These are phyloP conservation scores for Grammomys dolichurus DNA, from an alignment of 2,113 vertebrate species.

Conservation along the genomic window DNA sequence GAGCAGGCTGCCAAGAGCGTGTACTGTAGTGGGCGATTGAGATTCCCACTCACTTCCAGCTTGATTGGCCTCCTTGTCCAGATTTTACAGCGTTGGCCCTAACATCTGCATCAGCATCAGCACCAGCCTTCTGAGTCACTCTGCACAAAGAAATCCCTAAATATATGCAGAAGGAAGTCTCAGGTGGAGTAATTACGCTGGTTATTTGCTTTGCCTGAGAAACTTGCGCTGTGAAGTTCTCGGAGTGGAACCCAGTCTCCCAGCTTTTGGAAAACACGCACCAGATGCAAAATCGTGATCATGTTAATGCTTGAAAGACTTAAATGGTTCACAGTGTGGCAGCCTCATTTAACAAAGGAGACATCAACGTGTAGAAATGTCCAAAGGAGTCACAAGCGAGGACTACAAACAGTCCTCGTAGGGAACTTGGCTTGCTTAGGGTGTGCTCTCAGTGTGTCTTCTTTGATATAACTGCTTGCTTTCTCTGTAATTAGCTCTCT, in stretches of 20 bases:
- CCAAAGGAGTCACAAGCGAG: not conserved
- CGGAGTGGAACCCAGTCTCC: not conserved
- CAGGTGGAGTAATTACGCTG: not conserved
- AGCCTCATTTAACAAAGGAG: constrained; percentile 8
- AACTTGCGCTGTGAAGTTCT: constrained; percentile 4
- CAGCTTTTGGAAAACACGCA: not conserved
- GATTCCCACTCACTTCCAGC: not conserved
- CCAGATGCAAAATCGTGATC: not conserved
- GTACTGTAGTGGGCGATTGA: not conserved
- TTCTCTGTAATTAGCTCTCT: constrained; percentile 23
- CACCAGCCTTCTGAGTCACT: not conserved
- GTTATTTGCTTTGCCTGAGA: constrained; percentile 9
- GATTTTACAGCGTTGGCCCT: not conserved
- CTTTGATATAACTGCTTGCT: not conserved
- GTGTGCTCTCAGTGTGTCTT: not conserved
- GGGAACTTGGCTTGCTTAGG: not conserved
- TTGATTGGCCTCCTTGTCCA: not conserved
- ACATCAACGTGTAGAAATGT: not conserved
- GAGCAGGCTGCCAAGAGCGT: not conserved
- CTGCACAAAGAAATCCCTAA: not conserved
- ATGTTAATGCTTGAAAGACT: not conserved
- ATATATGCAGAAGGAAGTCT: not conserved
- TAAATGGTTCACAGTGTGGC: not conserved
- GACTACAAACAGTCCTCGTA: not conserved
- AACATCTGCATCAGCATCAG: not conserved